Evolutionary conservation across 2,797 vertebrate genomes (phyloP).

Genomic region (Molothrus aeneus): DNA sequence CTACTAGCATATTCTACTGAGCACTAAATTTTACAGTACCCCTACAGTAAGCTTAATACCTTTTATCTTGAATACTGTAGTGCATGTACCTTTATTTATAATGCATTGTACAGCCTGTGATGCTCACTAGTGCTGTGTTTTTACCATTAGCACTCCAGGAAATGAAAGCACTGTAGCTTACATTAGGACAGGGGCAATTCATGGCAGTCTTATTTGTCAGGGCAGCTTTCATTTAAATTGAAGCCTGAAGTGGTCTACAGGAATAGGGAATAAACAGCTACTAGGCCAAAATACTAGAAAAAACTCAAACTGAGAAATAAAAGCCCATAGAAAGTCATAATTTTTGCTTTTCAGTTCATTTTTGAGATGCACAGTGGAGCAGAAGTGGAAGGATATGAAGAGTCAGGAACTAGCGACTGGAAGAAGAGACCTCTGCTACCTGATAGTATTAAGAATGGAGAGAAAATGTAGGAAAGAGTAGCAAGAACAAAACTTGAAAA

Average conservation of each 20-base stretch:
- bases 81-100: constrained; percentile 57
- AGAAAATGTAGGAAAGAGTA: background rate
- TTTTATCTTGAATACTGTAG: constrained; percentile 61
- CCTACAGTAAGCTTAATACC: constrained; percentile 58
- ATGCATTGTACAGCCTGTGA: constrained; percentile 53
- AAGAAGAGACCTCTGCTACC: background rate
- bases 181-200: constrained; percentile 12
- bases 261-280: background rate
- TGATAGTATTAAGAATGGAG: background rate
- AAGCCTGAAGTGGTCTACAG: background rate
- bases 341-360: background rate
- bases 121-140: constrained; percentile 29
- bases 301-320: background rate
- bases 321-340: background rate
- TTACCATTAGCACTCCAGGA: constrained; percentile 54
- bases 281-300: background rate
- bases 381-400: background rate
- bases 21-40: constrained; percentile 66
- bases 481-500: background rate
- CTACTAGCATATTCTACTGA: constrained; percentile 64
- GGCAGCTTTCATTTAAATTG: background rate
- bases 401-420: background rate
- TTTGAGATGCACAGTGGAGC: background rate
- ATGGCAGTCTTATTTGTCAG: background rate
- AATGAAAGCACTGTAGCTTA: constrained; percentile 27